Base-by-base conservation (phyloP, 2,113 vertebrate genomes). In the Ancistrus triradiatus region DNA sequence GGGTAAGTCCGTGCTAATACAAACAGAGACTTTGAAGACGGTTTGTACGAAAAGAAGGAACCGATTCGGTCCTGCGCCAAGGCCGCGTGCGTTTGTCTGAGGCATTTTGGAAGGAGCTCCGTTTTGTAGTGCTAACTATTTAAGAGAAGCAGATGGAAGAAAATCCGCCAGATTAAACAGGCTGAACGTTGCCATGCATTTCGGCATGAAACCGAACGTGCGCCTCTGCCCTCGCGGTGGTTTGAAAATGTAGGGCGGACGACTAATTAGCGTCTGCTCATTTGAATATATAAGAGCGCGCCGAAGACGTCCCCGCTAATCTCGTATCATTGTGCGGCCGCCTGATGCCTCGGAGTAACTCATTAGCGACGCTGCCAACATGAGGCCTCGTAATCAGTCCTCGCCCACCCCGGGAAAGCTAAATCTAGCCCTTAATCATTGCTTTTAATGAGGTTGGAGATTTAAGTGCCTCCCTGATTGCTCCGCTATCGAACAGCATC, bases 321-420 rank as follows among this genome's bases (percentile, higher is more conserved):
- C 50, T 52, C 11, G 21, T 59, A 47, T 57, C 37, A 31, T 19
- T 49, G 40, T 42, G 51, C 31, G 15, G n/a, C 10, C n/a, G 15
- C 14, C 35, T 6, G 40, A 24, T 31, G 49, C 38, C 25, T 43
- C 3, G 61, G 38, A 49, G 37, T 38, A 22, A 25, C 50, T 55
- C 40, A 48, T 69, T 57, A 69, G 43, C 59, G 52, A 56, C 59
- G 15, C 31, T 25, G 58, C 50, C 66, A 70, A 61, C 25, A 22
- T 63, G n/a, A 3, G 37, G 38, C 57, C 63, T 28, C 44, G 58
- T 62, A 74, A 74, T 70, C 66, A 70, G 56, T 17, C 59, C 22
- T 33, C 35, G 61, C 35, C 42, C 67, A 48, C 46, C n/a, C 21
- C 37, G 57, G 22, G 58, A 58, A 44, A 40, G 11, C 51, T 70